Base-by-base conservation (phyloP, 2,113 vertebrate genomes). In the Capreolus pygargus region DNA sequence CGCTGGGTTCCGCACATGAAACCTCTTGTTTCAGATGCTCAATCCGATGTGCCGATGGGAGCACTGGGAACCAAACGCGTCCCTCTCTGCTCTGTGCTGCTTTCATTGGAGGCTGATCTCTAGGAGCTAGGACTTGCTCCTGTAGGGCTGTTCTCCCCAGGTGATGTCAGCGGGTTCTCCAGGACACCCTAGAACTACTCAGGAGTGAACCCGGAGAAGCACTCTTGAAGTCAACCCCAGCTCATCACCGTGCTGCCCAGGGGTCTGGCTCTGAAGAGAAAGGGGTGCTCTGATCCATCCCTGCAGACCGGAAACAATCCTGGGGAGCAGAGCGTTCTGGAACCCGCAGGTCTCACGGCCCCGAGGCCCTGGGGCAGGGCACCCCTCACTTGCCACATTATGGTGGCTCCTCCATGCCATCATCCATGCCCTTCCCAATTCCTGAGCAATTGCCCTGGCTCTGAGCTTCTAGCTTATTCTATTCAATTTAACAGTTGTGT, bases 331-430 rank as follows among this genome's bases (percentile, higher is more conserved):
- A 33, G 39, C 9, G 1, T 60, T 33, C 23, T 1, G 5, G 55
- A 17, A 10, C 16, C 55, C 10, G 5, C 57, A 25, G 39, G 33
- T 39, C 84, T 87, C 82, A 36, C 54, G 27, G 78, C n/a, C 50
- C 23, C 5, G 33, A 21, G 84, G 50, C 60, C 39, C 5, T 39
- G 70, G 84, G 70, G 43, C 28, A 47, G 70, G 85, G n/a, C 17
- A 21, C 57, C 11, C 5, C 47, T 76, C 58, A 30, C 57, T 64
- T 54, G 27, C 84, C 61, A 15, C 84, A 39, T 16, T 8, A 23
- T 28, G 36, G 12, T 57, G 45, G 7, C 36, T 43, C n/a, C 12
- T 54, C 47, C n/a, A 6, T 4, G 11, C n/a, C 10, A 0, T 23
- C 19, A 23, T 39, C 67, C 67, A 12, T 23, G 67, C 67, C n/a